Evolutionary conservation across 2,113 vertebrate species (phyloP).

Genomic region (Platichthys stellatus): DNA sequence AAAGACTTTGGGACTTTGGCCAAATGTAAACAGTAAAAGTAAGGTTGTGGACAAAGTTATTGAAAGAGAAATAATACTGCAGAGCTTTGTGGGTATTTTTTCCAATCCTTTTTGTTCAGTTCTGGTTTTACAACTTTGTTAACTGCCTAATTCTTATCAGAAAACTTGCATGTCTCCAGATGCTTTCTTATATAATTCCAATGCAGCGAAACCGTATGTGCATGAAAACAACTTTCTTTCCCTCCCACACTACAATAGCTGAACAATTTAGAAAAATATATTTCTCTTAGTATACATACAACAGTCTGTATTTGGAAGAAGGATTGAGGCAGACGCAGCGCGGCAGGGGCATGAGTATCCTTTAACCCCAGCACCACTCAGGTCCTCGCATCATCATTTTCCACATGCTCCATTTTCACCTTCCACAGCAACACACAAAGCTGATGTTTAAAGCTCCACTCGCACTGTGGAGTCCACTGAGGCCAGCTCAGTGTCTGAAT

Average conservation of each 20-base stretch:
- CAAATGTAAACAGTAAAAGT: too few relatives aligned
- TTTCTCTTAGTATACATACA: not conserved
- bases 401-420: not conserved
- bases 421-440: not conserved
- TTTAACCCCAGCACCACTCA: not conserved
- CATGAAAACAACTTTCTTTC: not conserved
- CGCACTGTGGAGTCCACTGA: not conserved
- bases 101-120: not conserved
- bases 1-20: too few relatives aligned
- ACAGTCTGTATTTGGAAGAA: not conserved
- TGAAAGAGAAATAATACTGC: not conserved
- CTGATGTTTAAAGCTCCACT: not conserved
- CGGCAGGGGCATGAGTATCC: not conserved
- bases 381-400: slow-evolving; percentile 4
- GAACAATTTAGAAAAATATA: not conserved
- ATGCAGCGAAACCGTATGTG: not conserved
- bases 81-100: not conserved
- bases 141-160: not conserved
- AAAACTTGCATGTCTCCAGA: not conserved
- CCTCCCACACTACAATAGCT: not conserved
- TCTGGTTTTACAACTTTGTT: not conserved
- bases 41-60: too few relatives aligned
- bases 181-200: not conserved
- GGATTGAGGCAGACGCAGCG: not conserved
- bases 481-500: not conserved